Evolutionary conservation across 2,888 invertebrate genomes (phyloP).

Genomic region (Plagodis pulveraria): DNA sequence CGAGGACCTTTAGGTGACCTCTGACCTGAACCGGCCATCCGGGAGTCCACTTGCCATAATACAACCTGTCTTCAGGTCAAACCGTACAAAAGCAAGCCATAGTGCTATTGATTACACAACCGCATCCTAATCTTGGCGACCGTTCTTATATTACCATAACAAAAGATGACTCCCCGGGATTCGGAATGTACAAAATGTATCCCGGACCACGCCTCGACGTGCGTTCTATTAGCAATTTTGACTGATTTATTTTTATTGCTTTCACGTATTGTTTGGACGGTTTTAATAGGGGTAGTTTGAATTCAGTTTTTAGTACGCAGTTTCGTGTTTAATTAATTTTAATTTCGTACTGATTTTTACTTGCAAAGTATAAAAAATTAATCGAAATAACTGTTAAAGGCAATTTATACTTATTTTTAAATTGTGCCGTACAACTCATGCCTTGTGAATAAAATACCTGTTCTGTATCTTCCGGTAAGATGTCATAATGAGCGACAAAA

Average conservation of each 20-base stretch:
- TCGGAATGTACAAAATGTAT: conserved; percentile 56
- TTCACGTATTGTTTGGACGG: conserved; percentile 13
- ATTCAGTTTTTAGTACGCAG: not conserved
- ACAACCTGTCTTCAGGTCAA: conserved; percentile 74
- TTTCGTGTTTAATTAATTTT: not conserved
- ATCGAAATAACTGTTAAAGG: too few relatives aligned
- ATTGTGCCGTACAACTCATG: too few relatives aligned
- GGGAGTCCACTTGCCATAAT: conserved; percentile 51
- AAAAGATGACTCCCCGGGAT: conserved; percentile 66
- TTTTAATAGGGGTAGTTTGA: conserved; percentile 9
- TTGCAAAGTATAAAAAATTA: too few relatives aligned
- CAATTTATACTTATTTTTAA: too few relatives aligned
- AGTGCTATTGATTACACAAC: conserved; percentile 60
- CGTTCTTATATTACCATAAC: conserved; percentile 62
- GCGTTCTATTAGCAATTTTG: conserved; percentile 52
- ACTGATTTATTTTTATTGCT: conserved; percentile 51
- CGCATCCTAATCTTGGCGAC: conserved; percentile 55
- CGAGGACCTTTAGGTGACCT: conserved; percentile 32
- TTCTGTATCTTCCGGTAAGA: too few relatives aligned
- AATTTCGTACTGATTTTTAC: not conserved
- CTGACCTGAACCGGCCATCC: conserved; percentile 14
- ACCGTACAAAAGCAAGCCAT: conserved; percentile 56
- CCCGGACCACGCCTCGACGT: conserved; percentile 55
- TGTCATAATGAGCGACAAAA: too few relatives aligned
- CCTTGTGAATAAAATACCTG: too few relatives aligned